Evolutionary conservation across 2,113 vertebrate species (phyloP).

Genomic region (Coturnix japonica): DNA sequence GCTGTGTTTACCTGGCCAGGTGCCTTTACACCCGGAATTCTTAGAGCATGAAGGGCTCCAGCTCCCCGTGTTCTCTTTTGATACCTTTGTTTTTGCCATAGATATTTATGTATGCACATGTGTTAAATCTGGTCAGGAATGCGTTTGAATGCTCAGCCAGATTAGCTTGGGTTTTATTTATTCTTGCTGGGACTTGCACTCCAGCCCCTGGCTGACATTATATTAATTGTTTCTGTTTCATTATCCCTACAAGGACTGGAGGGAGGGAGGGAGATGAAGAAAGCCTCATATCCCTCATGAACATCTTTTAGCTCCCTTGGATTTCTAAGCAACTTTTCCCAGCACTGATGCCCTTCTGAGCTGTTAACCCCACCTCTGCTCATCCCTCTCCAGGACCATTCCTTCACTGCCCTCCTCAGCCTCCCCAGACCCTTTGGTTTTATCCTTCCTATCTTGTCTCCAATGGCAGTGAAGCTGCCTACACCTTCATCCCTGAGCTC

Average conservation of each 20-base stretch:
- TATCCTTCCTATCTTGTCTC: background rate
- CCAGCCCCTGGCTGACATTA: background rate
- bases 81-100: background rate
- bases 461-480: rapidly evolving
- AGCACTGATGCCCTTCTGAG: background rate
- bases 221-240: background rate
- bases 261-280: background rate
- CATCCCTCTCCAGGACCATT: background rate
- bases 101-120: background rate
- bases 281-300: background rate
- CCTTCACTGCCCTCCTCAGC: background rate
- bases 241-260: background rate
- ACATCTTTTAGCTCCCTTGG: background rate
- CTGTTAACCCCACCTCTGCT: background rate
- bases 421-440: background rate
- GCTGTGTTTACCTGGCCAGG: rapidly evolving
- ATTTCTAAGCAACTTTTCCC: background rate
- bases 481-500: background rate
- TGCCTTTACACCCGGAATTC: background rate
- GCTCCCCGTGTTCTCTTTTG: constrained; percentile 45
- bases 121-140: constrained; percentile 49
- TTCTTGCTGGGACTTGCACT: background rate
- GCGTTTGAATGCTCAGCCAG: background rate
- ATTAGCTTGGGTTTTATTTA: background rate
- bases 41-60: background rate